Base-by-base conservation (phyloP, 2,888 invertebrate species). In the Pyrochroa serraticornis region DNA sequence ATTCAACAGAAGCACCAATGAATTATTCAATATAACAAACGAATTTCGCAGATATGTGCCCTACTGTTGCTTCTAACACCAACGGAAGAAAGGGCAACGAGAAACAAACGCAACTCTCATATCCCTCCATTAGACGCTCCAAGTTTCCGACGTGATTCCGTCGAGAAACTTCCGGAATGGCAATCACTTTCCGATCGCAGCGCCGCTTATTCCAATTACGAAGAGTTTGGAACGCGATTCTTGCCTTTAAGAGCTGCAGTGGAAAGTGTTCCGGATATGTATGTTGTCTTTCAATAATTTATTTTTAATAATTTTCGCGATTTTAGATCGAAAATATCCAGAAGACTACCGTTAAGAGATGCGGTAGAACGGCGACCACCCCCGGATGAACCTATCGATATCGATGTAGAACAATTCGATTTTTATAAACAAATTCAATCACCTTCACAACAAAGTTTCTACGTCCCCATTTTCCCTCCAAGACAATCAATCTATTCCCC, bases 181-280 rank as follows among this genome's bases (percentile, higher is more conserved):
- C 47, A 56, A 7, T 58, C 57, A 39, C 49, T 61, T 22, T 59
- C 64, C n/a, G 69, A 72, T 43, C 63, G 69, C 48, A 71, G 66
- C 44, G 65, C 74, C 7, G 55, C 69, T 3, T 74, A 73, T 53
- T 67, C 58, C 22, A 67, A 66, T 14, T 52, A 59, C 33, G 66
- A 74, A 22, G 75, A 75, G 52, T 81, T 75, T 62, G 82, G 82
- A 22, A 77, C 79, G 9, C 76, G 71, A 51, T 77, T 77, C 57
- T 72, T 87, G 45, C 92, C 92, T 0, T 80, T 92, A 56, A 82
- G 93, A 57, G 83, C 86, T 43, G 91, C 93, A 1, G 91, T 93
- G 1, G 92, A 93, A 78, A 89, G 85, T 70, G 79, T 88, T 54
- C 90, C 90, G 6, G 75, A 80, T 65, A 66, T 77, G 81, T 81